Evolutionary conservation across 2,888 invertebrate species (phyloP), one percentile per base, ranked within the genome.

Genomic region (Mythimna loreyi): DNA sequence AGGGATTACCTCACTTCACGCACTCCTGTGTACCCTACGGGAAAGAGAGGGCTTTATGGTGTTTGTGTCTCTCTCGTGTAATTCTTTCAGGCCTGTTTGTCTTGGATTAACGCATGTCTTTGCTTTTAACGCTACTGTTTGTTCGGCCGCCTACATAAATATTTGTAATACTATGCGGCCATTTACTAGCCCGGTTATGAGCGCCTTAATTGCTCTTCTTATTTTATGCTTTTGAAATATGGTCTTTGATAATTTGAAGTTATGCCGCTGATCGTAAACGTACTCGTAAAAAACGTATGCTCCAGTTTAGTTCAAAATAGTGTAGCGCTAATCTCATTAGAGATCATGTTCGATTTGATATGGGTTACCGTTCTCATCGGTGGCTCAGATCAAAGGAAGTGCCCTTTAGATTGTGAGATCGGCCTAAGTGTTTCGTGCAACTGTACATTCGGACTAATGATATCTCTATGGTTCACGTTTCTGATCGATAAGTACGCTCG

Each of bases 111-210:
- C 93, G 91, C 91, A 92, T 94, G 93, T 94, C 94, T 94, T 93
- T 92, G 93, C 94, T 93, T 93, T 93, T 92, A 93, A 89, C 90
- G 93, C 94, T 94, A 94, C 94, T 94, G 94, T 94, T 94, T 94
- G 90, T 91, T 88, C 89, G 85, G 77, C 89, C 86, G 90, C 94
- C 91, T 93, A 91, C 87, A 90, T 92, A 92, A 96, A 95, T 92
- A 95, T 94, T 93, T 91, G 92, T 89, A 85, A 89, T 85, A 91
- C 90, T 89, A 92, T 89, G 90, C 90, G 91, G 87, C 90, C 91
- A 92, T 92, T 92, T 92, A 90, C 92, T 91, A 89, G 87, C 88
- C 86, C 86, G 85, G 91, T 91, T 92, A 92, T 92, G 92, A 91
- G 90, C 89, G 88, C 87, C 92, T 94, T 93, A 94, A 95, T 94